phyloP scores from a whole-genome alignment of 2,888 invertebrate genomes.

The Nemoura dubitans region DNA sequence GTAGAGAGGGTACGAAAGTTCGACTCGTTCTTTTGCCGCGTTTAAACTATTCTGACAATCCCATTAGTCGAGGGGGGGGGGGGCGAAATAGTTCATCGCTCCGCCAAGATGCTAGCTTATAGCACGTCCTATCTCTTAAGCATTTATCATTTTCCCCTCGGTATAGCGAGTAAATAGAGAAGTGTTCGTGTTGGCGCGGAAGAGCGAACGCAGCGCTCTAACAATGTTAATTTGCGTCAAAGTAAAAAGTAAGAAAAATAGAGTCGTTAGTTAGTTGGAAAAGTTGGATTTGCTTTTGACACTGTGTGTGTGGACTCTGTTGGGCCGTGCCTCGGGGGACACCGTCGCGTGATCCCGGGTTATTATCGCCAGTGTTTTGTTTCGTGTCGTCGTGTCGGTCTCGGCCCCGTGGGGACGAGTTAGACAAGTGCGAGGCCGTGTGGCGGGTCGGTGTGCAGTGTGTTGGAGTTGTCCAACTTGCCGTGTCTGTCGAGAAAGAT shows the following conservation, averaged over 20 bases:
- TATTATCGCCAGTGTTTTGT: not conserved
- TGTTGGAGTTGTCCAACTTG: no score
- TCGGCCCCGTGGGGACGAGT: not conserved
- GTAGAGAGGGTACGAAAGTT: not conserved
- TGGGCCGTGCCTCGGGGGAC: not conserved
- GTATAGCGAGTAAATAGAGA: not conserved
- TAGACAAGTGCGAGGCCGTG: no score
- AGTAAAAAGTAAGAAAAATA: not conserved
- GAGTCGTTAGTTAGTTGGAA: not conserved
- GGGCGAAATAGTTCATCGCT: no score
- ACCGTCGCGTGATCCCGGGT: no score
- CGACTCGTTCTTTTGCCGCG: not conserved
- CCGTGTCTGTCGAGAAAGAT: no score
- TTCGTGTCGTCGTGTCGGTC: not conserved
- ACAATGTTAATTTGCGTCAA: not conserved
- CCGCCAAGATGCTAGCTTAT: not conserved
- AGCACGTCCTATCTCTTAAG: not conserved
- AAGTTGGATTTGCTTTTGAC: not conserved
- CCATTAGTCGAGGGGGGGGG: not conserved
- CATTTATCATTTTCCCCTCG: not conserved
- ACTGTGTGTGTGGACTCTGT: no score
- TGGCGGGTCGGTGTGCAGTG: no score
- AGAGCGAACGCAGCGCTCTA: no score
- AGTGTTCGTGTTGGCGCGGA: not conserved
- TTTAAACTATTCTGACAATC: not conserved